Base-by-base conservation (phyloP, 2,888 invertebrate species). In the Microchrysa polita region DNA sequence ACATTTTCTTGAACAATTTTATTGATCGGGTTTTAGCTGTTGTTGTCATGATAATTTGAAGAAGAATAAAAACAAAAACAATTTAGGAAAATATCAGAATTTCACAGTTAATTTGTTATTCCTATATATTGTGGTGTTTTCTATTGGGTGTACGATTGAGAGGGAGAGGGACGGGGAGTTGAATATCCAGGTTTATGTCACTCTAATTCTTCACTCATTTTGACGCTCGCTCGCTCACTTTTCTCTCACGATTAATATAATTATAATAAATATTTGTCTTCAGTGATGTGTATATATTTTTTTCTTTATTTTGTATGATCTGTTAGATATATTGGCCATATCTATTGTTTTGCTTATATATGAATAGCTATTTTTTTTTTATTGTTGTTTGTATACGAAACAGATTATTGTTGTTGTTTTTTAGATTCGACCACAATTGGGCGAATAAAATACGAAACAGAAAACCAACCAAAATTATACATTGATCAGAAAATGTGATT, bases 1-100 rank as follows among this genome's bases (percentile, higher is more conserved):
- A 75, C 75, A 75, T 75, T 75, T 67, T 75, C 71, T 75, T 75
- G 75, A 75, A 75, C 75, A 73, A 75, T 73, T 74, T 75, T 72
- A n/a, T 48, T 48, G 4, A n/a, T 48, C 16, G 2, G 2, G 27
- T 34, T 34, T 34, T 34, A 5, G 2, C n/a, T n/a, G n/a, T n/a
- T n/a, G n/a, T 7, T 34, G 27, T n/a, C 27, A 5, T 34, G 27
- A 5, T 34, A 34, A 34, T 34, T 34, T 7, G 27, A 34, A 34
- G 27, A 34, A 34, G 27, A 7, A n/a, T n/a, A n/a, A n/a, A n/a
- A n/a, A n/a, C n/a, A n/a, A 34, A 34, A 34, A 34, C 27, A 34
- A 34, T 34, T n/a, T n/a, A 7, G 27, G 27, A 2, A 34, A 34
- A 34, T 34, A 34, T 5, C 7, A 34, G 27, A 34, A 7, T 59